A percentile compares a stretch with the other conserved stretches of the same genome.
phyloP scores from a whole-genome alignment of 2,888 invertebrate species.

The Eristalis arbustorum region DNA sequence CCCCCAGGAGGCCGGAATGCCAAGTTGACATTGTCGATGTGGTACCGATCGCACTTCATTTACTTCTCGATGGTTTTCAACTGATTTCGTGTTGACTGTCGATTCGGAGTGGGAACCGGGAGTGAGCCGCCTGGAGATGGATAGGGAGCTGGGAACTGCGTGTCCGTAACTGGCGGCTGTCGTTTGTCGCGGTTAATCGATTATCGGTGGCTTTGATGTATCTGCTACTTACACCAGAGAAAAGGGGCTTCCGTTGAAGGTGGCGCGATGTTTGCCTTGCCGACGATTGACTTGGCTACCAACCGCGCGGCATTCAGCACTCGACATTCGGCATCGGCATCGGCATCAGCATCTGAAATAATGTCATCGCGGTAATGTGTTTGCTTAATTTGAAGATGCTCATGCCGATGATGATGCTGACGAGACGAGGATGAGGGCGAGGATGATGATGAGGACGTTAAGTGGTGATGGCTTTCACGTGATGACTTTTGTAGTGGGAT shows the following conservation, averaged over 20 bases:
- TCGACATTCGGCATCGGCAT: slow-evolving; percentile 41
- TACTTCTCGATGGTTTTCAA: slow-evolving; percentile 67
- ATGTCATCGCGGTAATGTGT: slow-evolving; percentile 67
- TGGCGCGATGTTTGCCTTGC: slow-evolving; percentile 49
- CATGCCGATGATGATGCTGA: slow-evolving; percentile 31
- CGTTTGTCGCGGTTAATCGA: slow-evolving; percentile 68
- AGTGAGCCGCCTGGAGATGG: neutral
- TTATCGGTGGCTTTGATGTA: slow-evolving; percentile 67
- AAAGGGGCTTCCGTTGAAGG: slow-evolving; percentile 66
- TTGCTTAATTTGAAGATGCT: slow-evolving; percentile 60
- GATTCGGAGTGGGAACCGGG: slow-evolving; percentile 17
- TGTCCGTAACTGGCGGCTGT: slow-evolving; percentile 37
- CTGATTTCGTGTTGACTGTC: slow-evolving; percentile 67
- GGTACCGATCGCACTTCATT: slow-evolving; percentile 68
- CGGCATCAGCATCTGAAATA: slow-evolving; percentile 53
- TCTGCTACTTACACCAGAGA: slow-evolving; percentile 54
- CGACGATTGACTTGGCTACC: slow-evolving; percentile 61
- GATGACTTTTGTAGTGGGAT: slow-evolving; percentile 50
- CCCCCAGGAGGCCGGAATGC: slow-evolving; percentile 37
- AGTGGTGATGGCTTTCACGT: slow-evolving; percentile 34
- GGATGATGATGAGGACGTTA: slow-evolving; percentile 18
- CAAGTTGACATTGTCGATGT: slow-evolving; percentile 51
- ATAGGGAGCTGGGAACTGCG: slow-evolving; percentile 6
- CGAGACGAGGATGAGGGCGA: slow-evolving; percentile 21
- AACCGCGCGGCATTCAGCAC: slow-evolving; percentile 35